A percentile compares a stretch with the other conserved stretches of the same genome.
Evolutionary conservation across 2,113 vertebrate species (phyloP).

Genomic region (Muntiacus muntjak): DNA sequence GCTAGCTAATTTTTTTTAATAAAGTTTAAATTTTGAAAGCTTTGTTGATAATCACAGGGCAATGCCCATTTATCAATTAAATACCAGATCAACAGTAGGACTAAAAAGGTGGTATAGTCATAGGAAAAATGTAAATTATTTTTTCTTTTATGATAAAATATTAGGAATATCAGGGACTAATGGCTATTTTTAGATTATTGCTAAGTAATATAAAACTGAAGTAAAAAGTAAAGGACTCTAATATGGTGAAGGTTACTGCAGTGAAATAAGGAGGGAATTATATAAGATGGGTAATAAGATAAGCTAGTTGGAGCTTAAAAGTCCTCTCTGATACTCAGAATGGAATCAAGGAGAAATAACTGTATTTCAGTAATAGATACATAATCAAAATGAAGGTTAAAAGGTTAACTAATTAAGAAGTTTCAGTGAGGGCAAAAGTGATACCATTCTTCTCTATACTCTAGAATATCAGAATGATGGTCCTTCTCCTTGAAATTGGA

Average conservation of each 20-base stretch:
- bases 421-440: neutral
- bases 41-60: slow-evolving; percentile 7
- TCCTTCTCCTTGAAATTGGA: neutral
- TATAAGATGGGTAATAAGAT: neutral
- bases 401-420: neutral
- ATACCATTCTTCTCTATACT: neutral
- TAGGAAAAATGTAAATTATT: neutral
- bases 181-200: neutral
- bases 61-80: neutral
- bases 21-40: slow-evolving; percentile 32
- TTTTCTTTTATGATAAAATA: neutral
- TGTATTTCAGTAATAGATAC: neutral
- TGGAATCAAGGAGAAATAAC: neutral
- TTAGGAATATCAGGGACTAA: neutral
- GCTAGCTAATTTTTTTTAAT: slow-evolving; percentile 27
- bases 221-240: neutral
- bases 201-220: neutral
- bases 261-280: neutral
- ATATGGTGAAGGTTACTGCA: neutral
- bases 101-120: neutral
- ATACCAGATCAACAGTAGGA: neutral
- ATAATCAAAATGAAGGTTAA: neutral
- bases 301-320: neutral
- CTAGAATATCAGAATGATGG: neutral
- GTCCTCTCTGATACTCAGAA: neutral